These are phyloP conservation scores for Parauchenoglanis ngamensis DNA, from an alignment of 2,797 vertebrate genomes.

Conservation along the genomic window DNA sequence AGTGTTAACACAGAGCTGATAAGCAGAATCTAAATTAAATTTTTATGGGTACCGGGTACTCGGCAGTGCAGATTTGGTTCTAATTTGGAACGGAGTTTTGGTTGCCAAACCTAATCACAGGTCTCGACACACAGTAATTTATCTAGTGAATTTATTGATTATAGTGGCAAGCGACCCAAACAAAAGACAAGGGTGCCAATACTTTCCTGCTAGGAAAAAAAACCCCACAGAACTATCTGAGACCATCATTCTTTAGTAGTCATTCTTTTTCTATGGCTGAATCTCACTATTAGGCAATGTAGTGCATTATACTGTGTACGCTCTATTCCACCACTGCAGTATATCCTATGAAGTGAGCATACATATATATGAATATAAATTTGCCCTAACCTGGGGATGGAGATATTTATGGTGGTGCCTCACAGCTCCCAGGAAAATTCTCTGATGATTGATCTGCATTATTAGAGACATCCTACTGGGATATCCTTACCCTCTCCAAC, in stretches of 20 bases:
- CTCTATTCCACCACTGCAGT: not conserved
- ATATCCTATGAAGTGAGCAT: not conserved
- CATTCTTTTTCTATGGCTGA: not conserved
- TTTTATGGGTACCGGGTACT: too few relatives aligned
- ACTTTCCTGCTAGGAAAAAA: not conserved
- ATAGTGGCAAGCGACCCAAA: not conserved
- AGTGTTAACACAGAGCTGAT: too few relatives aligned
- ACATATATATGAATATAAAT: not conserved
- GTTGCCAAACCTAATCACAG: too few relatives aligned
- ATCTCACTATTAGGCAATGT: not conserved
- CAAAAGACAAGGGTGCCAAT: not conserved
- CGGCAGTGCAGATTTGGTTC: too few relatives aligned
- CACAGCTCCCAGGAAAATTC: not conserved
- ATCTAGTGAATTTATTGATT: not conserved
- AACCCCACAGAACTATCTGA: not conserved
- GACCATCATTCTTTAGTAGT: not conserved
- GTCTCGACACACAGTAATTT: not conserved
- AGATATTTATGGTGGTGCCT: not conserved
- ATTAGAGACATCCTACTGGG: not conserved
- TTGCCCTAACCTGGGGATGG: not conserved
- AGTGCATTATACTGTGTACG: not conserved
- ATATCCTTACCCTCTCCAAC: not conserved
- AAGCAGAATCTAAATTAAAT: too few relatives aligned
- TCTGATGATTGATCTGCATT: not conserved
- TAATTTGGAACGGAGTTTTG: too few relatives aligned